Percentiles rank a stretch among this genome's conserved stretches.
These are phyloP conservation scores for Falco rusticolus DNA, from an alignment of 2,797 vertebrate species.

Conservation along the genomic window DNA sequence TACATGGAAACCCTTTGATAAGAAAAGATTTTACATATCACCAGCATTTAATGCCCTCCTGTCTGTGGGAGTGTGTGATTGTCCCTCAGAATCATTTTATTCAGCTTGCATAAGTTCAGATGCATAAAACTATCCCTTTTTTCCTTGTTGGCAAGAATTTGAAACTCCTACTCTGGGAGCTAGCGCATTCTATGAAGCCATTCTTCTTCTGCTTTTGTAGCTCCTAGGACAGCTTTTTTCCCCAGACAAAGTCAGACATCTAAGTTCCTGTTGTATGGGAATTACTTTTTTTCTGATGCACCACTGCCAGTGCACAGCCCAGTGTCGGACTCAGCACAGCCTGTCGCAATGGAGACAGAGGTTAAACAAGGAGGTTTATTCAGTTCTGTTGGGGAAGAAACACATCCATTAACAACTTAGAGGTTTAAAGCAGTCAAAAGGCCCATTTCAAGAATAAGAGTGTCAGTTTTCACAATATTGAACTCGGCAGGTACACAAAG, in stretches of 20 bases:
- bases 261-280: constrained; percentile 45
- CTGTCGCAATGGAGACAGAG: constrained; percentile 40
- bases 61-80: not conserved
- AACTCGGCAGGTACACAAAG: constrained; percentile 67
- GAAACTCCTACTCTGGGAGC: constrained; percentile 19
- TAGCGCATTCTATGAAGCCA: constrained; percentile 27
- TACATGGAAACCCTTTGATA: not conserved
- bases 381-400: constrained; percentile 60
- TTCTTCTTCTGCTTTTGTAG: constrained; percentile 62
- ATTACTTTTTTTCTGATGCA: constrained; percentile 39
- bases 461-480: constrained; percentile 65
- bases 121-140: not conserved
- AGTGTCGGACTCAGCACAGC: not conserved
- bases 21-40: not conserved
- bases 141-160: constrained; percentile 16
- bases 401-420: constrained; percentile 43
- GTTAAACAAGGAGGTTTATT: constrained; percentile 70
- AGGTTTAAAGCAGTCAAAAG: constrained; percentile 65
- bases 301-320: constrained; percentile 4
- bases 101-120: not conserved
- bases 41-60: not conserved
- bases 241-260: constrained; percentile 61
- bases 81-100: not conserved
- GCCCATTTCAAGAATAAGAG: constrained; percentile 64
- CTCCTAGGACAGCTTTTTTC: constrained; percentile 56